Percentiles rank a stretch among this genome's conserved stretches.
phyloP scores from a whole-genome alignment of 2,888 invertebrate genomes.

The Lepetodrilus schrolli region DNA sequence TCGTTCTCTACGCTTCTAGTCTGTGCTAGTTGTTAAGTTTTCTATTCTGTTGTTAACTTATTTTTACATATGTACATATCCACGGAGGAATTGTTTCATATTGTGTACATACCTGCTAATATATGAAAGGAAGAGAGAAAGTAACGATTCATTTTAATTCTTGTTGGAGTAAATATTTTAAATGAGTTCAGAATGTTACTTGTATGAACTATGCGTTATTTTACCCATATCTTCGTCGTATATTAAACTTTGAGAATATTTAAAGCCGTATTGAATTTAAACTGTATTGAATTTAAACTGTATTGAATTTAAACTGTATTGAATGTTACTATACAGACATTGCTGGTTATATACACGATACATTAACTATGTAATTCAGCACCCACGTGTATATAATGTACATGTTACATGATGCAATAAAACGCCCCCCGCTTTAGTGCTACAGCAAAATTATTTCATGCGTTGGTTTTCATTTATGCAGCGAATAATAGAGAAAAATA shows the following conservation, averaged over 20 bases:
- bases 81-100: conserved; percentile 19
- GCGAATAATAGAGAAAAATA: background rate
- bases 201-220: too few relatives aligned
- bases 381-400: too few relatives aligned
- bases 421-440: conserved; percentile 20
- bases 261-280: too few relatives aligned
- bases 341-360: too few relatives aligned
- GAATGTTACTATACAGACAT: too few relatives aligned
- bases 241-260: too few relatives aligned
- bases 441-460: background rate
- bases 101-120: background rate
- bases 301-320: too few relatives aligned
- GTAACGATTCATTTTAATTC: background rate
- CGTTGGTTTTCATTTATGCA: background rate
- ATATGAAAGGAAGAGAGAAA: background rate
- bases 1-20: background rate
- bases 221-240: too few relatives aligned
- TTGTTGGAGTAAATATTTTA: conserved; percentile 8
- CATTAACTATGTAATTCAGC: too few relatives aligned
- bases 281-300: too few relatives aligned
- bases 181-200: background rate
- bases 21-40: background rate
- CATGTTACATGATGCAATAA: background rate
- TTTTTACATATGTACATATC: conserved; percentile 21
- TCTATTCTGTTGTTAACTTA: conserved; percentile 13